Conservation (phyloP, 2,113 vertebrate species). For the Trogon melanurus region DNA sequence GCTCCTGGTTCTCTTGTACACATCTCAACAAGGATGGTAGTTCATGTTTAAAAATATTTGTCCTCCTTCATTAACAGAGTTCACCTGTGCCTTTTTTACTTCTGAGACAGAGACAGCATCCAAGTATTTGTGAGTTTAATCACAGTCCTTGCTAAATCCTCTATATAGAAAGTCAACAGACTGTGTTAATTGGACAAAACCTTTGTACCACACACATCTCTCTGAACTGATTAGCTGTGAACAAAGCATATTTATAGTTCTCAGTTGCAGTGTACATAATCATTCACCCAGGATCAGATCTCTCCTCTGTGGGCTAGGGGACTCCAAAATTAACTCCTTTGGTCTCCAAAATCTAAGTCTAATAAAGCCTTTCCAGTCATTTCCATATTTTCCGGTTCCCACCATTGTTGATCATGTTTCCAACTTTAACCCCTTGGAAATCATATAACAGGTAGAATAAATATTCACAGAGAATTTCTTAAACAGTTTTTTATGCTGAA, state of each 20-base stretch:
- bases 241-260: conserved; percentile 36
- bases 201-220: not conserved
- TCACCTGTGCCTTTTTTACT: not conserved
- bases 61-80: not conserved
- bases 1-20: not conserved
- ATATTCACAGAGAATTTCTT: not conserved
- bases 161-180: conserved; percentile 16
- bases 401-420: not conserved
- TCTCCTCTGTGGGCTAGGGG: not conserved
- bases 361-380: not conserved
- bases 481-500: not conserved
- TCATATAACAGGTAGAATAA: not conserved
- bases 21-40: not conserved
- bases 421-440: not conserved
- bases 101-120: not conserved
- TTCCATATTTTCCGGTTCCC: not conserved
- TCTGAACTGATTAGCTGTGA: conserved; percentile 27
- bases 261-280: not conserved
- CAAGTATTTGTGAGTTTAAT: not conserved
- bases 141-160: conserved; percentile 11
- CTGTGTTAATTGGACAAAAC: conserved; percentile 21
- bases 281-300: not conserved
- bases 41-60: not conserved
- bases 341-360: not conserved
- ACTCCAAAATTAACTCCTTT: not conserved